These are phyloP conservation scores for Tiaroga cobitis DNA, from an alignment of 2,797 vertebrate species.

Conservation along the genomic window DNA sequence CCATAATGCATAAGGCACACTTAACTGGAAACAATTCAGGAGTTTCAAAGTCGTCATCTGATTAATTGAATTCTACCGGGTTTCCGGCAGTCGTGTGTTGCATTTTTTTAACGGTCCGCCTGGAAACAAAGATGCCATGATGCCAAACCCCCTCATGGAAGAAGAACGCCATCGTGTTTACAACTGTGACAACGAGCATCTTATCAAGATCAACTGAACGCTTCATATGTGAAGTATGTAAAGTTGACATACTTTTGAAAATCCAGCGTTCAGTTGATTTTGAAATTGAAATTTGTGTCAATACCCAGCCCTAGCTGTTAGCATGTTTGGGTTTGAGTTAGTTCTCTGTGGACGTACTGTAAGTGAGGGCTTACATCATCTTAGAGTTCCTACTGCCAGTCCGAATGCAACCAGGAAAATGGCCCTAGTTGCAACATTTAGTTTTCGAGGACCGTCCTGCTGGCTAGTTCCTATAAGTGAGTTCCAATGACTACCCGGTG, in stretches of 20 bases:
- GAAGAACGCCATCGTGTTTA: too few relatives aligned
- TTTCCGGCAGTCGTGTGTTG: too few relatives aligned
- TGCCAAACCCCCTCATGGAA: too few relatives aligned
- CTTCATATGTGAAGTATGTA: background rate
- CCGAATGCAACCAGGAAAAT: background rate
- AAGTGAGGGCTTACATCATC: background rate
- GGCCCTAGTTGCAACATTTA: background rate
- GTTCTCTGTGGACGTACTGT: background rate
- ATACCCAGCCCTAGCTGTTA: too few relatives aligned
- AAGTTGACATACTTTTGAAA: too few relatives aligned
- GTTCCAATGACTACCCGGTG: background rate
- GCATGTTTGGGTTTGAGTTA: too few relatives aligned
- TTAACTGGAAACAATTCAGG: background rate
- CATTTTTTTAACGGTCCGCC: too few relatives aligned
- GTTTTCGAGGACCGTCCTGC: background rate
- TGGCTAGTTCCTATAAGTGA: background rate
- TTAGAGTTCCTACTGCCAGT: background rate
- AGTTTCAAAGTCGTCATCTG: background rate
- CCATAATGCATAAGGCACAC: too few relatives aligned
- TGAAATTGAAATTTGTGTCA: too few relatives aligned
- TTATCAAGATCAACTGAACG: background rate
- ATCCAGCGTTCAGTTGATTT: too few relatives aligned
- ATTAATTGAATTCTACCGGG: background rate
- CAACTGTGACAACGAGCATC: too few relatives aligned
- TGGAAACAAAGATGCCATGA: too few relatives aligned